phyloP scores from a whole-genome alignment of 2,888 invertebrate species.

The Tiphia femorata region DNA sequence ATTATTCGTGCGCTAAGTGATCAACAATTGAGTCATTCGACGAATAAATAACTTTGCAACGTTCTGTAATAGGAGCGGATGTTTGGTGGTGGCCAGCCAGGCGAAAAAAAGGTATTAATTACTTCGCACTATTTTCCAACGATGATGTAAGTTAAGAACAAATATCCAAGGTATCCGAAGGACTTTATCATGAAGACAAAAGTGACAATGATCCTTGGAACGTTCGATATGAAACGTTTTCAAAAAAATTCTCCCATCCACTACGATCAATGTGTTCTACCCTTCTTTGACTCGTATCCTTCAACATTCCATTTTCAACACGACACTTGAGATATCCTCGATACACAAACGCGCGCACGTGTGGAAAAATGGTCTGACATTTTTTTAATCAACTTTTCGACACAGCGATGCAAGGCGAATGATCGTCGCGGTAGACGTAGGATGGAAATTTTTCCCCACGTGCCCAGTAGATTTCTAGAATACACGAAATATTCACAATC shows the following conservation, averaged over 20 bases:
- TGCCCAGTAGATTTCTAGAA: neutral
- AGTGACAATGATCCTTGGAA: too few species aligned
- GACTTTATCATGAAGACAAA: neutral
- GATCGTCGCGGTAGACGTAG: too few species aligned
- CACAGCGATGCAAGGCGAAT: too few species aligned
- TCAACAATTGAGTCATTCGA: too few species aligned
- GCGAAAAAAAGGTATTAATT: constrained; percentile 46
- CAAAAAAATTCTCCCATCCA: neutral
- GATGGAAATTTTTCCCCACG: neutral
- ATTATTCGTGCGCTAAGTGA: neutral
- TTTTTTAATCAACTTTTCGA: too few species aligned
- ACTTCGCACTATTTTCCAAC: constrained; percentile 22
- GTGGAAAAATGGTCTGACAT: too few species aligned
- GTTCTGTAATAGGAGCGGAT: constrained; percentile 44
- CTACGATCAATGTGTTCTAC: neutral
- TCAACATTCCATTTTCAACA: neutral
- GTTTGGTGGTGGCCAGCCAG: constrained; percentile 36
- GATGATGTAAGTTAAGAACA: constrained; percentile 30
- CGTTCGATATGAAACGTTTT: neutral
- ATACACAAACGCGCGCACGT: too few species aligned
- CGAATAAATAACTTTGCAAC: constrained; percentile 34
- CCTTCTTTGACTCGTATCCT: neutral
- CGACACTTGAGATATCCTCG: too few species aligned
- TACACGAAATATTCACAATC: constrained; percentile 20
- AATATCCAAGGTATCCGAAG: neutral